These are phyloP conservation scores for Furnarius figulus DNA, from an alignment of 2,113 vertebrate genomes.

Conservation along the genomic window DNA sequence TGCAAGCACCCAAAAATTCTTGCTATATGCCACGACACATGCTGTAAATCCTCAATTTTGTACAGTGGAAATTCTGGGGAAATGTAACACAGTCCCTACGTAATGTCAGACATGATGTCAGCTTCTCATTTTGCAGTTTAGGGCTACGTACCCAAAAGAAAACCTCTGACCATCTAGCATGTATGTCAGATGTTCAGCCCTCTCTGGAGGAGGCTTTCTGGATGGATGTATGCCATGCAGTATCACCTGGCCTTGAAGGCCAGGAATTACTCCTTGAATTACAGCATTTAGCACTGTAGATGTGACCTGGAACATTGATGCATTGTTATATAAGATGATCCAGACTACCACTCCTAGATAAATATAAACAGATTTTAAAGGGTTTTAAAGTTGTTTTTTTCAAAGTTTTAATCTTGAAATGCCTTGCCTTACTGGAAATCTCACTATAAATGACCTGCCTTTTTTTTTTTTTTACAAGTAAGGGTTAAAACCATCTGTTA, in stretches of 20 bases:
- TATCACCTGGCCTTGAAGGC: not conserved
- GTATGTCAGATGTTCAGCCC: not conserved
- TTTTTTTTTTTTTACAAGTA: not conserved
- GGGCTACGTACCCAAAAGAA: not conserved
- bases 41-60: not conserved
- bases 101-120: not conserved
- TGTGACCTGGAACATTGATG: not conserved
- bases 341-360: not conserved
- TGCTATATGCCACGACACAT: not conserved
- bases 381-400: no score
- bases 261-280: not conserved
- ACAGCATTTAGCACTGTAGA: not conserved
- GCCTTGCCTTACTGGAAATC: not conserved
- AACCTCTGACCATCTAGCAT: not conserved
- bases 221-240: no score
- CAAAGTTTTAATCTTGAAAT: not conserved
- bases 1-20: not conserved
- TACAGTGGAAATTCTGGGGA: not conserved
- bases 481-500: not conserved
- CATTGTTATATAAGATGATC: not conserved
- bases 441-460: not conserved
- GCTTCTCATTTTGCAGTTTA: not conserved
- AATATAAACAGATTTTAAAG: not conserved
- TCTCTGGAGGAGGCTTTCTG: not conserved
- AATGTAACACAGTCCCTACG: fast-evolving